A percentile compares a stretch with the other conserved stretches of the same genome.
These are phyloP conservation scores for Zaprionus camerounensis DNA, from an alignment of 1,140 invertebrate genomes.

Conservation along the genomic window DNA sequence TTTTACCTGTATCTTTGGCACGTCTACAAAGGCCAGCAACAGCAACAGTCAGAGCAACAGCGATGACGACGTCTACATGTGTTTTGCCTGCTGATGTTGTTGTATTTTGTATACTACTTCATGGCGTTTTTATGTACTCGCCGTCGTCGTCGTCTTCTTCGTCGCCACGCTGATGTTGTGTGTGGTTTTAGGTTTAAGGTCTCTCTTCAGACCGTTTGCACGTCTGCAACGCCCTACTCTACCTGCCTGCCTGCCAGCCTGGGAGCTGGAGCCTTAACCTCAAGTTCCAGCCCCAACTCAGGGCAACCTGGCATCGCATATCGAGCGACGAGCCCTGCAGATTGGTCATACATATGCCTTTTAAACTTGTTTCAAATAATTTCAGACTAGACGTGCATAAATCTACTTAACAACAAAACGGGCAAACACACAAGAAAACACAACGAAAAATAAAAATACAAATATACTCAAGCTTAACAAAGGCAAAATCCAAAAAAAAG, in stretches of 20 bases:
- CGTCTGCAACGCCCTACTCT: constrained; percentile 70
- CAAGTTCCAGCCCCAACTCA: not conserved
- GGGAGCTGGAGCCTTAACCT: constrained; percentile 3
- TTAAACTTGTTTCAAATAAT: constrained; percentile 82
- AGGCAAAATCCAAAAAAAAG: constrained; percentile 22
- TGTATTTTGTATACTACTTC: constrained; percentile 70
- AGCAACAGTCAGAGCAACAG: constrained; percentile 20
- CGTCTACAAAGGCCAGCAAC: constrained; percentile 46
- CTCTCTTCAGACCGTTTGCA: constrained; percentile 26
- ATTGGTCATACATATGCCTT: constrained; percentile 66
- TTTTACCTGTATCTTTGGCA: constrained; percentile 80
- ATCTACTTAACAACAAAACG: constrained; percentile 78
- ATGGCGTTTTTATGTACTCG: constrained; percentile 66
- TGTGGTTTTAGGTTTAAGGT: constrained; percentile 58
- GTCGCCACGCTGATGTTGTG: constrained; percentile 45
- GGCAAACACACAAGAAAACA: constrained; percentile 38
- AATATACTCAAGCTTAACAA: constrained; percentile 47
- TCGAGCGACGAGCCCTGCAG: constrained; percentile 29
- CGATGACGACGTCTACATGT: constrained; percentile 70
- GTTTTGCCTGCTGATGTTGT: constrained; percentile 52
- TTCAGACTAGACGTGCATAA: constrained; percentile 81
- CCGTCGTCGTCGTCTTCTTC: constrained; percentile 21
- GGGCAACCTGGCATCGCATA: no score
- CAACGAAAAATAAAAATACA: constrained; percentile 29
- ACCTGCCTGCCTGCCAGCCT: constrained; percentile 48